Evolutionary conservation across 2,113 vertebrate genomes (phyloP).

Genomic region (Malaclemys terrapin): DNA sequence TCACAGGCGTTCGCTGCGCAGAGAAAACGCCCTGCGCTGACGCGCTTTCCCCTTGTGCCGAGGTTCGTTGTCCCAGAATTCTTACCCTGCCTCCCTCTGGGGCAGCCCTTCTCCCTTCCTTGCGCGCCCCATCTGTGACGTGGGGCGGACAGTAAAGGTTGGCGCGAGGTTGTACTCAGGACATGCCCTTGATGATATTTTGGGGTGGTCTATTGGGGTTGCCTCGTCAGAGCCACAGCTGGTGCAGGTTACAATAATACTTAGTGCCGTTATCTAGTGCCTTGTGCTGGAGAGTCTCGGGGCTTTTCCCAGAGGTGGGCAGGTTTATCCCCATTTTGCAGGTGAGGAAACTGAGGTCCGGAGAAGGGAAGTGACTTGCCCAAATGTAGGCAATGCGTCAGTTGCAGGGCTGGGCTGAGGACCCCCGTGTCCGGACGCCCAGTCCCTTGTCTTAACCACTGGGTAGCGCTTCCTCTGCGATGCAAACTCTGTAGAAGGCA

Average conservation of each 20-base stretch:
- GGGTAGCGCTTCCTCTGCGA: neutral
- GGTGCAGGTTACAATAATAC: no score
- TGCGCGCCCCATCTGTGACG: no score
- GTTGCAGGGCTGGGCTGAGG: neutral
- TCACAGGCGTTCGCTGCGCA: no score
- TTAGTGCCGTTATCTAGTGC: no score
- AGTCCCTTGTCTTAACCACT: neutral
- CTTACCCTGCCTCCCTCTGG: no score
- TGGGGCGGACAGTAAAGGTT: neutral
- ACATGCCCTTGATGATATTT: neutral
- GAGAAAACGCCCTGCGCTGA: no score
- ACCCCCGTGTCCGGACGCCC: neutral
- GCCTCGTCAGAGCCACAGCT: no score
- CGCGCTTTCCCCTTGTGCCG: no score
- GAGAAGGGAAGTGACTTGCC: neutral
- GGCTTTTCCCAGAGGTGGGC: neutral
- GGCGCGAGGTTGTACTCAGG: neutral
- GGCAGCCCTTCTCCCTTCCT: no score
- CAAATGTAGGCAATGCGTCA: neutral
- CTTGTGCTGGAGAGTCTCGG: neutral
- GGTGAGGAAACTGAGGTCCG: neutral
- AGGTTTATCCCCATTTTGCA: neutral
- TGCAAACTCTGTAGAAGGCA: neutral
- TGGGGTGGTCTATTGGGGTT: neutral
- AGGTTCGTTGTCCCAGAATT: no score